Percentiles rank a stretch among this genome's conserved stretches.
Evolutionary conservation across 2,113 vertebrate species (phyloP).

Genomic region (Semicossyphus pulcher): DNA sequence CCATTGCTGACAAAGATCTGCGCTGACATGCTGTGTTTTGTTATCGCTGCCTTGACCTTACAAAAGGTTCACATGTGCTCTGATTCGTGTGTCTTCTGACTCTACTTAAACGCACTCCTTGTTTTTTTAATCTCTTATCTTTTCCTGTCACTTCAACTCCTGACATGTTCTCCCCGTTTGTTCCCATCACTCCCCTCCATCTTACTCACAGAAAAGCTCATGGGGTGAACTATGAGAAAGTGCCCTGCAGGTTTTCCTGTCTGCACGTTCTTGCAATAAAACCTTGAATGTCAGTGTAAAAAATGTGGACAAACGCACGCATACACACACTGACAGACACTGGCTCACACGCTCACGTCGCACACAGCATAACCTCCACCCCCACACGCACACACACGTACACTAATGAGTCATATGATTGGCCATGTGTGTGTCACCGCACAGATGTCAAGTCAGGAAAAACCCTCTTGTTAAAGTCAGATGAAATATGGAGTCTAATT

Average conservation of each 20-base stretch:
- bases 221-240: constrained; percentile 35
- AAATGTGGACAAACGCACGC: constrained; percentile 40
- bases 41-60: constrained; percentile 36
- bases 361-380: constrained; percentile 21
- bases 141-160: constrained; percentile 42
- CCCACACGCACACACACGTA: constrained; percentile 13
- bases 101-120: constrained; percentile 12
- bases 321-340: constrained; percentile 20
- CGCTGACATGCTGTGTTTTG: background rate
- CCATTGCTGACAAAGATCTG: constrained; percentile 6
- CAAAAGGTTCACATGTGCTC: constrained; percentile 31
- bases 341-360: background rate
- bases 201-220: constrained; percentile 31
- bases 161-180: constrained; percentile 10
- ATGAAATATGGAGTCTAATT: constrained; percentile 55
- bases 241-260: constrained; percentile 66
- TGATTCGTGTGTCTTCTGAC: constrained; percentile 26
- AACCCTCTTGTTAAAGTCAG: constrained; percentile 28
- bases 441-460: constrained; percentile 43
- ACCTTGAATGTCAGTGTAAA: constrained; percentile 41
- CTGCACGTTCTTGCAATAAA: constrained; percentile 48
- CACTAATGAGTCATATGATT: constrained; percentile 43
- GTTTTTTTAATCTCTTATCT: constrained; percentile 19
- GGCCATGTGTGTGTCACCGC: constrained; percentile 25
- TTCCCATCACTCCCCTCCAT: constrained; percentile 24